Base-by-base conservation (phyloP, 2,888 invertebrate genomes). In the Scaptodrosophila latifasciaeformis region DNA sequence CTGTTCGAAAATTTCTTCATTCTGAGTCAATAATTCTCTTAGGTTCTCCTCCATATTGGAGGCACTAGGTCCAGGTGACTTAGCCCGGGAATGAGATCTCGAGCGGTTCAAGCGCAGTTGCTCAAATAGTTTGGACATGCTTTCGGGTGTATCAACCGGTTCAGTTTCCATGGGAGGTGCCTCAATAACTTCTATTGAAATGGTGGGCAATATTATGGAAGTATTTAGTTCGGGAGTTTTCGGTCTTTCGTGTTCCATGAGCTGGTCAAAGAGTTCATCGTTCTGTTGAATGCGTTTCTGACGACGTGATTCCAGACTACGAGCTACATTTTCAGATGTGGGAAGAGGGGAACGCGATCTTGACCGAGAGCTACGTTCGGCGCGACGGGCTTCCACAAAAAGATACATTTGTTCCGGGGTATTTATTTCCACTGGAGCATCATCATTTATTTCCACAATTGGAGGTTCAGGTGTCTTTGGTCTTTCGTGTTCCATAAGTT, bases 41-140 rank as follows among this genome's bases (percentile, higher is more conserved):
- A 82, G 27, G 2, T 81, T 81, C n/a, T 70, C 76, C 29, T 67
- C 76, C 18, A 82, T 30, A 44, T 82, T 79, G 13, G 63, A 63
- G 0, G 70, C 59, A 3, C 61, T 67, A 1, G 82, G 82, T 13
- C 80, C 37, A 0, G 79, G 79, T 1, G 79, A 67, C 15, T 69
- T 54, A 9, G 77, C 77, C 1, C 75, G 68, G 1, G 80, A 70
- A 4, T 65, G 65, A 1, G 80, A 64, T 29, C 62, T 65, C 1
- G 71, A 74, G 7, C 70, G 67, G 27, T 82, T 66, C 1, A 67
- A 35, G 2, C 81, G 74, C 12, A 82, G 39, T 6, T 78, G 67
- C 35, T 77, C 70, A 4, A 81, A 74, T 0, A 82, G 50, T 5
- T 51, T 45, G 7, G 66, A 69, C 67, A 81, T 74, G 2, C 65